Evolutionary conservation across 2,888 invertebrate genomes (phyloP).

Genomic region (Ctena decussata): DNA sequence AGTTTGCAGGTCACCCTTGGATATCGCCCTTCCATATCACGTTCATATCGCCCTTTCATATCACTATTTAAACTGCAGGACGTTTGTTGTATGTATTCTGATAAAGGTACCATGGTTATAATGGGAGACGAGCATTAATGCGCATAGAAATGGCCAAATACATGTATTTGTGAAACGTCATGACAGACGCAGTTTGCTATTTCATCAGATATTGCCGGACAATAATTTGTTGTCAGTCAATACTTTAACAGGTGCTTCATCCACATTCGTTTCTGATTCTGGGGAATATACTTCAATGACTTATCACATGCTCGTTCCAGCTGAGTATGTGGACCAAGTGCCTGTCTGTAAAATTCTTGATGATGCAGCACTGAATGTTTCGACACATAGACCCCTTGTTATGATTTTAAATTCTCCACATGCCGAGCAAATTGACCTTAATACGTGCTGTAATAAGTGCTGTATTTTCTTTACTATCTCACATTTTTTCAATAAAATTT

Average conservation of each 20-base stretch:
- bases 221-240: too few relatives aligned
- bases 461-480: too few relatives aligned
- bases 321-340: too few relatives aligned
- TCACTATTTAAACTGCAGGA: too few relatives aligned
- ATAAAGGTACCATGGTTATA: not conserved
- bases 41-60: too few relatives aligned
- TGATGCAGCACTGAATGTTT: not conserved
- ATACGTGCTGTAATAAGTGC: too few relatives aligned
- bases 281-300: not conserved
- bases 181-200: too few relatives aligned
- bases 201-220: not conserved
- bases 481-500: too few relatives aligned
- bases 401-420: not conserved
- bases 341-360: too few relatives aligned
- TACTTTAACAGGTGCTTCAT: not conserved
- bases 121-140: not conserved
- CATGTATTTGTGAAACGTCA: too few relatives aligned
- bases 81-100: not conserved
- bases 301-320: too few relatives aligned
- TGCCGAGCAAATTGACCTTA: not conserved
- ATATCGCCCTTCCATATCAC: too few relatives aligned
- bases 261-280: not conserved
- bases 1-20: not conserved
- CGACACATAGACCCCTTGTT: not conserved
- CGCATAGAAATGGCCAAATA: not conserved